phyloP scores from a whole-genome alignment of 2,888 invertebrate genomes.

The Lampropteryx suffumata region DNA sequence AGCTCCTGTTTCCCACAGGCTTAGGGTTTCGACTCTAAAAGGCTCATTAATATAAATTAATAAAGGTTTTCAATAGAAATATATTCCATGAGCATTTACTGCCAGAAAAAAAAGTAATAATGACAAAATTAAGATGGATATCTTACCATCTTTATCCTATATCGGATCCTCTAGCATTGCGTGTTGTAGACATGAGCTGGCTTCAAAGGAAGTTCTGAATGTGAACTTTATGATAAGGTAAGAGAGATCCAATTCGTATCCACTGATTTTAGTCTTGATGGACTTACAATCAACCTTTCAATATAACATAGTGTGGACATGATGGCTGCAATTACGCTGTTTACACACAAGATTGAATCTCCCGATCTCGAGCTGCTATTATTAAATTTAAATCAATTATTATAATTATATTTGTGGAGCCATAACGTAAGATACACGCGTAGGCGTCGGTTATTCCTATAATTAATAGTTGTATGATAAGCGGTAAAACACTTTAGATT shows the following conservation, averaged over 20 bases:
- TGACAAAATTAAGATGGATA: slow-evolving; percentile 24
- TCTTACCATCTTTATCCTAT: slow-evolving; percentile 19
- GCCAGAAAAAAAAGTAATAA: slow-evolving; percentile 8
- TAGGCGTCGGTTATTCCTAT: slow-evolving; percentile 66
- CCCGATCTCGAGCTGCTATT: slow-evolving; percentile 63
- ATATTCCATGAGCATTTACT: neutral
- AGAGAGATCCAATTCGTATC: slow-evolving; percentile 7
- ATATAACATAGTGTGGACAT: slow-evolving; percentile 30
- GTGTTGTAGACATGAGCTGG: neutral
- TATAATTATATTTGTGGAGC: slow-evolving; percentile 69
- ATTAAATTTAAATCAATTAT: slow-evolving; percentile 80
- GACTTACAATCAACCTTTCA: slow-evolving; percentile 8
- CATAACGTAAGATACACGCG: slow-evolving; percentile 42
- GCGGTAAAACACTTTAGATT: slow-evolving; percentile 75
- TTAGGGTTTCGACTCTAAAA: too few relatives aligned
- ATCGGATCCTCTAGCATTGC: slow-evolving; percentile 2
- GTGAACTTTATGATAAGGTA: neutral
- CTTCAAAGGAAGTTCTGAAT: neutral
- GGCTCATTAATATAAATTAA: too few relatives aligned
- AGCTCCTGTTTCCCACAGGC: too few relatives aligned
- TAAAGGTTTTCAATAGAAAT: too few relatives aligned
- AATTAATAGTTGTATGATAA: slow-evolving; percentile 75
- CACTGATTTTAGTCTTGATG: neutral
- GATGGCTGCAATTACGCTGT: slow-evolving; percentile 56
- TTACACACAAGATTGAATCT: slow-evolving; percentile 59